Conservation (phyloP, 2,113 vertebrate genomes). For the Pipra filicauda region DNA sequence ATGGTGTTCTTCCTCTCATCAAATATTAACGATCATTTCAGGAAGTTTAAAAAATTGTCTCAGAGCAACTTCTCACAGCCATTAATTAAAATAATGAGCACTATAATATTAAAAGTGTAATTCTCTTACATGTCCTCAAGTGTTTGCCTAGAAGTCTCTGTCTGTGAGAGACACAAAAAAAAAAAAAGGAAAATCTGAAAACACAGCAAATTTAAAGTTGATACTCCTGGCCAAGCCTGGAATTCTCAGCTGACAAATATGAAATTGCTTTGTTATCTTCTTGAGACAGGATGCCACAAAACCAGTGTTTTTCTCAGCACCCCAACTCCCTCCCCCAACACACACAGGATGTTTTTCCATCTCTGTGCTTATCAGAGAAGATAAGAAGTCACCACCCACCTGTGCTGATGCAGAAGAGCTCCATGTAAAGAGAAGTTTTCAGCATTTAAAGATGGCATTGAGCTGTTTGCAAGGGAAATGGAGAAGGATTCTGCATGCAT, state of each 20-base stretch:
- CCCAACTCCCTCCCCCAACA: neutral
- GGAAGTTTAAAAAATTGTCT: slow-evolving; percentile 75
- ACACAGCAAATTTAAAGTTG: slow-evolving; percentile 70
- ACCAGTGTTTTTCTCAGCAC: neutral
- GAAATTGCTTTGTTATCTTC: slow-evolving; percentile 30
- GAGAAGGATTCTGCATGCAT: neutral
- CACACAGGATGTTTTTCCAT: neutral
- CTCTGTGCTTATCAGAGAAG: neutral
- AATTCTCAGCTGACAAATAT: slow-evolving; percentile 38
- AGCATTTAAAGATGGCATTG: neutral
- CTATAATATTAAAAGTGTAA: slow-evolving; percentile 73
- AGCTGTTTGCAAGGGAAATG: neutral
- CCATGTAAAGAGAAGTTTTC: neutral
- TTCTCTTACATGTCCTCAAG: slow-evolving; percentile 73
- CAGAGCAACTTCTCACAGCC: slow-evolving; percentile 65
- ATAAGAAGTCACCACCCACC: neutral
- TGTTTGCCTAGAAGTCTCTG: slow-evolving; percentile 71
- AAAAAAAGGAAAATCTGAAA: slow-evolving; percentile 55
- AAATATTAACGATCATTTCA: slow-evolving; percentile 74
- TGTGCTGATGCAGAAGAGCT: neutral
- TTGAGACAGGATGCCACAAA: slow-evolving; percentile 19
- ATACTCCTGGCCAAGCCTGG: slow-evolving; percentile 53
- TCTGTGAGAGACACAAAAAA: neutral
- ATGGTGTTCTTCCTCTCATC: slow-evolving; percentile 70
- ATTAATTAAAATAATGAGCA: slow-evolving; percentile 78